Evolutionary conservation across 2,113 vertebrate genomes (phyloP).

Genomic region (Lanius ludovicianus): DNA sequence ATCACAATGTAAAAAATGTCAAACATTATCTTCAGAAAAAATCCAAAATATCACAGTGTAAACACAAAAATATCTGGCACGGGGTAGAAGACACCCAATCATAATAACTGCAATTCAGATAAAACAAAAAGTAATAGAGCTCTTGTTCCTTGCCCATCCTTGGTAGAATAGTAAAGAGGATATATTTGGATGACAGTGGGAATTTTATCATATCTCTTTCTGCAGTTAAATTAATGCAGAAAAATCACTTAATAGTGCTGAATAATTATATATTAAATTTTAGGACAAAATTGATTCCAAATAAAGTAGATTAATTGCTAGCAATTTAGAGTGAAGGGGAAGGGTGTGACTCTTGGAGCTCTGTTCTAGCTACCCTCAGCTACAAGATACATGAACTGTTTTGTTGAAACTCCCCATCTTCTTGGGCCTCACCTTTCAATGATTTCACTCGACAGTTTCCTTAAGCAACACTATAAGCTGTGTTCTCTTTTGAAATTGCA

Average conservation of each 20-base stretch:
- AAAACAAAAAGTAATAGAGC: background rate
- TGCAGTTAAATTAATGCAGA: background rate
- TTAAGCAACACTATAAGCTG: accelerated
- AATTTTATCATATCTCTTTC: background rate
- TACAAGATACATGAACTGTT: background rate
- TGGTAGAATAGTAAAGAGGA: background rate
- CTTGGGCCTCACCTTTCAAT: accelerated
- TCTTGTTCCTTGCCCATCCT: background rate
- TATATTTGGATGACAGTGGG: background rate
- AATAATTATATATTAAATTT: background rate
- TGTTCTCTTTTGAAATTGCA: background rate
- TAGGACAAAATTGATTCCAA: background rate
- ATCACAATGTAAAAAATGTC: background rate
- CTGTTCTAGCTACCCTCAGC: background rate
- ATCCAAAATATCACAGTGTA: background rate
- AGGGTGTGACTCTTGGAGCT: background rate
- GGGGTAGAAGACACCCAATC: background rate
- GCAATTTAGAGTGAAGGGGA: background rate
- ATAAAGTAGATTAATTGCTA: background rate
- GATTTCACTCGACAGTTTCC: background rate
- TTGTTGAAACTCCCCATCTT: background rate
- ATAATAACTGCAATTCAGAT: background rate
- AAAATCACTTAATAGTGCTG: background rate
- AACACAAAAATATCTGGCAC: background rate
- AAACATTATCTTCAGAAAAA: background rate